These are phyloP conservation scores for Patella caerulea DNA, from an alignment of 2,888 invertebrate species.

Conservation along the genomic window DNA sequence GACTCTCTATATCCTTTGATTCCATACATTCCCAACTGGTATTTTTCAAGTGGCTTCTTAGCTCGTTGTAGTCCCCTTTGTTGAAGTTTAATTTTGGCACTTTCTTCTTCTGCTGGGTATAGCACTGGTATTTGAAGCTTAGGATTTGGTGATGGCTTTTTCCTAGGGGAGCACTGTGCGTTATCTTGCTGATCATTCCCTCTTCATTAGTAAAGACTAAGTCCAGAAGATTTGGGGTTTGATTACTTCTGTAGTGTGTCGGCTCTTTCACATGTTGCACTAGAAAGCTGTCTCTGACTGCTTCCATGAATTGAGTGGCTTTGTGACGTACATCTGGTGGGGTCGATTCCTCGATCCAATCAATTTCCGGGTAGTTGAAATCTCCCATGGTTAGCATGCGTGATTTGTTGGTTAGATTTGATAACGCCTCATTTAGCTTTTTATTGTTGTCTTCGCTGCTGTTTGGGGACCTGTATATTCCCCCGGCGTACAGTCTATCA, in stretches of 20 bases:
- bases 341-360: neutral
- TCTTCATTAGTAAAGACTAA: slow-evolving; percentile 26
- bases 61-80: neutral
- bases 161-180: neutral
- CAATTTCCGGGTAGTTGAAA: too few relatives aligned
- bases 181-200: slow-evolving; percentile 16
- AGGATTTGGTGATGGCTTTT: slow-evolving; percentile 6
- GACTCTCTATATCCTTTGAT: too few relatives aligned
- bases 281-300: slow-evolving; percentile 21
- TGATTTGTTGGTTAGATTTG: too few relatives aligned
- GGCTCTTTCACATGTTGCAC: slow-evolving; percentile 25
- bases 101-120: neutral
- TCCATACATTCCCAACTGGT: too few relatives aligned
- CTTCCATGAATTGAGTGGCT: slow-evolving; percentile 15
- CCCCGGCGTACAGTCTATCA: too few relatives aligned
- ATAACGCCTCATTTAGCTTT: too few relatives aligned
- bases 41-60: neutral
- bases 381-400: too few relatives aligned
- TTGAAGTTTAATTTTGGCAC: neutral
- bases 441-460: too few relatives aligned
- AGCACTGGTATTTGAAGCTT: neutral
- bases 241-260: slow-evolving; percentile 23
- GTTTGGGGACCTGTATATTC: too few relatives aligned
- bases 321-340: neutral
- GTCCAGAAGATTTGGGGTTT: slow-evolving; percentile 21